These are phyloP conservation scores for Pempheris klunzingeri DNA, from an alignment of 2,797 vertebrate species.

Conservation along the genomic window DNA sequence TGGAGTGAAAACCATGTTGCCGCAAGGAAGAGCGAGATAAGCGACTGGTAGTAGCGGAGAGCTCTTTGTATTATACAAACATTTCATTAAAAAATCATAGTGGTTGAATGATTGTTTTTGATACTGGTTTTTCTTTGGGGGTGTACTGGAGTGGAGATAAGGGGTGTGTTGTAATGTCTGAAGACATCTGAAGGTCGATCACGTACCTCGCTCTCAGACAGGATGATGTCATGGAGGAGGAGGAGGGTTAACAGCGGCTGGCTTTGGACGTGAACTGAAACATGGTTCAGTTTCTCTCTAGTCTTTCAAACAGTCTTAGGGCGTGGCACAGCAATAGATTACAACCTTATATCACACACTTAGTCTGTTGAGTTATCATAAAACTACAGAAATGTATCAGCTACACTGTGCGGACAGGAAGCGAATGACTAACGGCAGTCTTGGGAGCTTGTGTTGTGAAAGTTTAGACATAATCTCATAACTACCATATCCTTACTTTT, in stretches of 20 bases:
- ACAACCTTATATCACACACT: slow-evolving; percentile 9
- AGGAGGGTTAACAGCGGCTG: slow-evolving; percentile 21
- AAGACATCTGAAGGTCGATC: slow-evolving; percentile 65
- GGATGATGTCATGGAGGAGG: slow-evolving; percentile 63
- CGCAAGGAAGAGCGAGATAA: neutral
- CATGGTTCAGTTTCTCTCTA: neutral
- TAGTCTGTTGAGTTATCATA: slow-evolving; percentile 8
- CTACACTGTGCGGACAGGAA: neutral
- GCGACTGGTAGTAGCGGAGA: neutral
- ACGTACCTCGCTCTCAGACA: slow-evolving; percentile 45
- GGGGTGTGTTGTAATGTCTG: slow-evolving; percentile 55
- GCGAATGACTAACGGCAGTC: neutral
- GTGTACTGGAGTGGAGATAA: slow-evolving; percentile 34
- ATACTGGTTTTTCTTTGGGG: slow-evolving; percentile 5
- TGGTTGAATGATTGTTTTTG: neutral
- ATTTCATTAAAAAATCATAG: neutral
- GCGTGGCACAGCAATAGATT: neutral
- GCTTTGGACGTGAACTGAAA: slow-evolving; percentile 10
- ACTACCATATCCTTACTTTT: neutral
- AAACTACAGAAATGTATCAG: slow-evolving; percentile 12
- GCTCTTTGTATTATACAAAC: neutral
- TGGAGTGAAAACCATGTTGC: slow-evolving; percentile 1
- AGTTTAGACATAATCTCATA: slow-evolving; percentile 5
- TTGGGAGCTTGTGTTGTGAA: neutral
- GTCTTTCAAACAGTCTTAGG: neutral